phyloP scores from a whole-genome alignment of 2,888 invertebrate genomes.

The Agonopterix arenella region DNA sequence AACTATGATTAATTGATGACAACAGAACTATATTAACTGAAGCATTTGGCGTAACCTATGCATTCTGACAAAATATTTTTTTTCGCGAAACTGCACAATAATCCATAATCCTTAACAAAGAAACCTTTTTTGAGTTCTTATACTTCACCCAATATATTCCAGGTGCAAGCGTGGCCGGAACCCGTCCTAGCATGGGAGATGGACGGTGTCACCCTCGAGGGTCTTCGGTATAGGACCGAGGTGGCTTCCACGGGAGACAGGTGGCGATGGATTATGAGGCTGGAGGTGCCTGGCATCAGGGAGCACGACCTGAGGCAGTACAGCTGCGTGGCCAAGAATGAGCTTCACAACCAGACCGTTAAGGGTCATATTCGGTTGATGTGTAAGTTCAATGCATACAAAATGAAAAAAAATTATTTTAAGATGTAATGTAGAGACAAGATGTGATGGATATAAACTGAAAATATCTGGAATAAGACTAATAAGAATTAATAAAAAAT shows the following conservation, averaged over 20 bases:
- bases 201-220: slow-evolving; percentile 85
- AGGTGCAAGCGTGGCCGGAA: slow-evolving; percentile 92
- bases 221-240: slow-evolving; percentile 51
- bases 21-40: too few species aligned
- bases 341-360: slow-evolving; percentile 86
- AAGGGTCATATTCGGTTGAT: slow-evolving; percentile 76
- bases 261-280: slow-evolving; percentile 85
- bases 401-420: too few species aligned
- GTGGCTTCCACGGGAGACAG: slow-evolving; percentile 47
- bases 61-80: too few species aligned
- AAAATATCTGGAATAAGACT: too few species aligned
- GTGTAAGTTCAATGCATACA: slow-evolving; percentile 33
- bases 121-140: background rate
- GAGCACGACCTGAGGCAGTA: slow-evolving; percentile 85
- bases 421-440: too few species aligned
- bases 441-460: too few species aligned
- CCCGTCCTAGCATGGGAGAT: slow-evolving; percentile 92
- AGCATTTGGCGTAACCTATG: too few species aligned
- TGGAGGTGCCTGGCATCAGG: slow-evolving; percentile 84
- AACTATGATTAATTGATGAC: too few species aligned
- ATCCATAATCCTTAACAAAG: too few species aligned
- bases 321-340: slow-evolving; percentile 91
- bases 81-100: too few species aligned
- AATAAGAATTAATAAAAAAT: too few species aligned
- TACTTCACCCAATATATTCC: slow-evolving; percentile 2